phyloP scores from a whole-genome alignment of 1,140 invertebrate species.

The Brachionus angularis region DNA sequence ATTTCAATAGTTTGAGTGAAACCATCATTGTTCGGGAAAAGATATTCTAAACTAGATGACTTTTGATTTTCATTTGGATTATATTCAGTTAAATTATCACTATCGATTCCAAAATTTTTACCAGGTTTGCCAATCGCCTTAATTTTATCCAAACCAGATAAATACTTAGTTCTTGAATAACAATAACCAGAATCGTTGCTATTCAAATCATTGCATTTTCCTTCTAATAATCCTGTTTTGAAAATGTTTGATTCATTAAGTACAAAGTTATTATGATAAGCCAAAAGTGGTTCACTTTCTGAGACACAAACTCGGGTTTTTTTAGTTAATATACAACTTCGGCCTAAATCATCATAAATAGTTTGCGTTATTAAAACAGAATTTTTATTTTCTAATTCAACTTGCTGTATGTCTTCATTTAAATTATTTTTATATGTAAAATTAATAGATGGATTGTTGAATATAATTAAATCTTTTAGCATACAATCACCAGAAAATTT shows the following conservation, averaged over 20 bases:
- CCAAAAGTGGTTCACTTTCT: neutral
- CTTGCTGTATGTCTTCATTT: neutral
- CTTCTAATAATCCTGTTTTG: neutral
- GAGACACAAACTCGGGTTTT: neutral
- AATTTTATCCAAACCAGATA: slow-evolving; percentile 12
- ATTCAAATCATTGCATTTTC: neutral
- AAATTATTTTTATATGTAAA: neutral
- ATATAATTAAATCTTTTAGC: neutral
- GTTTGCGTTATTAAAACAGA: neutral
- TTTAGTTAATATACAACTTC: neutral
- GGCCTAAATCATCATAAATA: neutral
- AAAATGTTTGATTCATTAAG: neutral
- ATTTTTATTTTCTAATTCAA: neutral
- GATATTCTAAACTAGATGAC: slow-evolving; percentile 8
- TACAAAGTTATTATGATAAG: neutral
- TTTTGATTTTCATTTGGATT: neutral
- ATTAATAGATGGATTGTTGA: slow-evolving; percentile 6
- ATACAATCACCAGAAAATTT: neutral
- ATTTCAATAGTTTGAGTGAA: neutral
- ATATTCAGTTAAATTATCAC: slow-evolving; percentile 12
- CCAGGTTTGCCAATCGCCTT: slow-evolving; percentile 11
- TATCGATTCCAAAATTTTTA: no score
- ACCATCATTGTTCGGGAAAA: neutral
- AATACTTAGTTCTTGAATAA: neutral
- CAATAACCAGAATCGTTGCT: neutral